These are phyloP conservation scores for Philereme vetulata DNA, from an alignment of 2,888 invertebrate species.

Conservation along the genomic window DNA sequence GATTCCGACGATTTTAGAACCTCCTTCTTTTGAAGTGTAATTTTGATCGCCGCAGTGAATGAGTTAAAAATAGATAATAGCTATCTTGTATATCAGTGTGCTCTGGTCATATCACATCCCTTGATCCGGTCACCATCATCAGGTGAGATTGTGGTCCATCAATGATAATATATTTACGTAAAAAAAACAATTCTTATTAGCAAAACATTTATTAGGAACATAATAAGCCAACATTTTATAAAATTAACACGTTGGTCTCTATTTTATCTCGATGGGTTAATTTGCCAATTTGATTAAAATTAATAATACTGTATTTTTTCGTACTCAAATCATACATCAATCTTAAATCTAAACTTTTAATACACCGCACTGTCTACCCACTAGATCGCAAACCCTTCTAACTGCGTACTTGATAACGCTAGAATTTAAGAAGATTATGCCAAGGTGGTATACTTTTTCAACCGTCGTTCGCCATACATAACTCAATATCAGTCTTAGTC, in stretches of 20 bases:
- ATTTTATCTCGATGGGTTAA: slow-evolving; percentile 4
- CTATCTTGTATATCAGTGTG: too few relatives aligned
- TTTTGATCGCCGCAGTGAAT: too few relatives aligned
- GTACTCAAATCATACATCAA: slow-evolving; percentile 27
- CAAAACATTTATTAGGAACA: slow-evolving; percentile 28
- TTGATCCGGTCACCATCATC: too few relatives aligned
- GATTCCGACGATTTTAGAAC: too few relatives aligned
- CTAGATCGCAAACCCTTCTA: background rate
- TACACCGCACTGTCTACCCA: background rate
- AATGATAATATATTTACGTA: too few relatives aligned
- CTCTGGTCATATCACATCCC: too few relatives aligned
- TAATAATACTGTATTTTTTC: slow-evolving; percentile 44
- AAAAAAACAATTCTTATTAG: background rate
- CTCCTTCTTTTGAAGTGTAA: too few relatives aligned
- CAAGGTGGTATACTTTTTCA: background rate
- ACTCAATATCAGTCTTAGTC: too few relatives aligned
- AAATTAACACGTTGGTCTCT: too few relatives aligned
- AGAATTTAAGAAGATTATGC: background rate
- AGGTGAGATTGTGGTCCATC: too few relatives aligned
- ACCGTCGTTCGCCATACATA: background rate
- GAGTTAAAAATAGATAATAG: too few relatives aligned
- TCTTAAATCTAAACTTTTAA: slow-evolving; percentile 18
- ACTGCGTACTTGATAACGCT: background rate
- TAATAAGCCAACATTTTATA: slow-evolving; percentile 20
- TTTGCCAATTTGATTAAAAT: slow-evolving; percentile 33